Base-by-base conservation (phyloP, 1,140 invertebrate genomes). In the Hesperophylax magnus region DNA sequence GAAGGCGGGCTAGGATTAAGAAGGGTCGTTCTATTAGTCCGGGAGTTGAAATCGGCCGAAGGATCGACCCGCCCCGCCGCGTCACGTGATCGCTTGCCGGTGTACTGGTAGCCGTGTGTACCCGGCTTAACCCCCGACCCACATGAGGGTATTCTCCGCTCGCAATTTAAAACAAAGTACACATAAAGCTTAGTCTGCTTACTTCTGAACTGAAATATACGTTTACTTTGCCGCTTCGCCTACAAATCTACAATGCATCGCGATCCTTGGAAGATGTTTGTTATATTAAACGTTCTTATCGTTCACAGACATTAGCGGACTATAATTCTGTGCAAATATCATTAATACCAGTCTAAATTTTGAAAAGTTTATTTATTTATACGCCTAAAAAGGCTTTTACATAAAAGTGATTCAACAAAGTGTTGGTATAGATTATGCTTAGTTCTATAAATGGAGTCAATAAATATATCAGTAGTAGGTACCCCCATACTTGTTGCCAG, bases 141-240 rank as follows among this genome's bases (percentile, higher is more conserved):
- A 72, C 69, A 72, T 54, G 69, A 72, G 69, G 69, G 69, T 72
- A 72, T 72, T 54, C 69, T 53, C 17, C 15, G 69, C 69, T 72
- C 69, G 69, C 69, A 72, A 72, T 72, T 72, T 72, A 72, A 72
- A 72, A 72, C 69, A 72, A 72, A 72, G 69, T 72, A 72, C 52
- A 72, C 69, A 72, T 72, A 72, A 72, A 72, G 69, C 69, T 72
- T 72, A 72, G 69, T 72, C 52, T 54, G 69, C 47, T 72, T 72
- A 72, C 69, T 72, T 72, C 27, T 24, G 69, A 72, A 72, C 47
- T 72, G 47, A 72, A 72, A 72, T 72, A 72, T 72, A 72, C 69
- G 69, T n/a, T 72, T 27, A 22, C 47, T 54, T 72, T 54, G 20
- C 69, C 54, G 20, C 69, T 72, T 54, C 47, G 20, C 39, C 22